Base-by-base conservation (phyloP, 2,113 vertebrate species). In the Catagonus wagneri region DNA sequence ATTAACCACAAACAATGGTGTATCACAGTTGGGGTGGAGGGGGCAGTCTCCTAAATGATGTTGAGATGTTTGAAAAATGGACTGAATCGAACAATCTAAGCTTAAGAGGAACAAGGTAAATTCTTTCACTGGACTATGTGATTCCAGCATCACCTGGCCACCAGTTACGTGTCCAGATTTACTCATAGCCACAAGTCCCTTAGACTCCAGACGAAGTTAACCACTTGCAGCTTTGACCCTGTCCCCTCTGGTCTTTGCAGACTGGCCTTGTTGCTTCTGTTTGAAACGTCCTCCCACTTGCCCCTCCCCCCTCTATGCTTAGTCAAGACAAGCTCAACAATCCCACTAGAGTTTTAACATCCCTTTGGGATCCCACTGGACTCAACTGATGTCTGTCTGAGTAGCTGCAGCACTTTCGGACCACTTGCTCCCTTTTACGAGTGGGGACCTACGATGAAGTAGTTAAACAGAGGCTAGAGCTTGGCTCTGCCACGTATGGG, bases 291-390 rank as follows among this genome's bases (percentile, higher is more conserved):
- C 32, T 8, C 63, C 66, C 8, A 14, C n/a, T 44, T 3, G 17
- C 27, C 39, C 2, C 25, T 15, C 6, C 6, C 25, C 9, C 3
- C 0, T 34, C 5, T 14, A 17, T 14, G 25, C 23, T 68, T 56
- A 81, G 1, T 50, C 36, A 39, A 34, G 32, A 25, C 39, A 69
- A 80, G 76, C 56, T 44, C 83, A 60, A 8, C 61, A 56, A 6
- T 65, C 13, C 17, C 66, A 15, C 3, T 2, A 75, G 79, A 29
- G 56, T 39, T 39, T 74, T 72, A 65, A 58, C 25, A 25, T 22
- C 27, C 60, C 15, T 69, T 23, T 23, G 29, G 63, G 25, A 19
- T 89, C 36, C 36, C 50, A 32, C 12, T n/a, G 15, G 29, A 50
- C 20, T 58, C 52, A 63, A n/a, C 0, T 22, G 32, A 56, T 39